phyloP scores from a whole-genome alignment of 2,888 invertebrate species.

The Orthosia cruda region DNA sequence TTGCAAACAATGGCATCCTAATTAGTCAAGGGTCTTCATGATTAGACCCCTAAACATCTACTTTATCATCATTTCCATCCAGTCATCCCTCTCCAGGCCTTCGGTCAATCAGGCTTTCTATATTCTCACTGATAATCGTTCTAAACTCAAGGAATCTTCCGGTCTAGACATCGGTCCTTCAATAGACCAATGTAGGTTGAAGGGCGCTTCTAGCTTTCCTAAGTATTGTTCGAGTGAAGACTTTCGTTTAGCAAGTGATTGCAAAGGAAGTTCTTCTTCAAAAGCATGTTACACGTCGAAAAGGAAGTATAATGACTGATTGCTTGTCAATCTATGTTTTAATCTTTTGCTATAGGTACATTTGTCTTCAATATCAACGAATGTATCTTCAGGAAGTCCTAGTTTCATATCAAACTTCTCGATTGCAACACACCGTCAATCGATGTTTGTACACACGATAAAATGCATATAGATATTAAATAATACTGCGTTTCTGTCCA shows the following conservation, averaged over 20 bases:
- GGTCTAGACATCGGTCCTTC: neutral
- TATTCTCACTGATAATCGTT: neutral
- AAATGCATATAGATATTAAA: constrained; percentile 56
- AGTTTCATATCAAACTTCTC: constrained; percentile 55
- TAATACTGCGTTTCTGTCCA: constrained; percentile 51
- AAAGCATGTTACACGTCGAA: neutral
- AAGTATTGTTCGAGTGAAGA: constrained; percentile 10
- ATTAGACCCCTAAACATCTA: neutral
- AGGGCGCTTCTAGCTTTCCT: neutral
- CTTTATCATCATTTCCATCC: neutral
- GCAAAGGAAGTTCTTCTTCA: constrained; percentile 15
- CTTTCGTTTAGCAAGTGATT: constrained; percentile 25
- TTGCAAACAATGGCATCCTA: neutral
- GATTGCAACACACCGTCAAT: constrained; percentile 67
- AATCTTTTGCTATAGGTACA: constrained; percentile 5
- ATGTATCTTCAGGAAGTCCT: constrained; percentile 47
- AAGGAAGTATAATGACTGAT: constrained; percentile 22
- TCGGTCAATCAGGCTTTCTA: neutral
- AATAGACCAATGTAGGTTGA: constrained; percentile 5
- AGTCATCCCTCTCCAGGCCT: neutral
- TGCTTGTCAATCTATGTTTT: constrained; percentile 1
- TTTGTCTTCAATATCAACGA: constrained; percentile 30
- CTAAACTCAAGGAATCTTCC: neutral
- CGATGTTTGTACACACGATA: constrained; percentile 65
- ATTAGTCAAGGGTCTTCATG: neutral